These are phyloP conservation scores for Labroides dimidiatus DNA, from an alignment of 2,797 vertebrate species.

Conservation along the genomic window DNA sequence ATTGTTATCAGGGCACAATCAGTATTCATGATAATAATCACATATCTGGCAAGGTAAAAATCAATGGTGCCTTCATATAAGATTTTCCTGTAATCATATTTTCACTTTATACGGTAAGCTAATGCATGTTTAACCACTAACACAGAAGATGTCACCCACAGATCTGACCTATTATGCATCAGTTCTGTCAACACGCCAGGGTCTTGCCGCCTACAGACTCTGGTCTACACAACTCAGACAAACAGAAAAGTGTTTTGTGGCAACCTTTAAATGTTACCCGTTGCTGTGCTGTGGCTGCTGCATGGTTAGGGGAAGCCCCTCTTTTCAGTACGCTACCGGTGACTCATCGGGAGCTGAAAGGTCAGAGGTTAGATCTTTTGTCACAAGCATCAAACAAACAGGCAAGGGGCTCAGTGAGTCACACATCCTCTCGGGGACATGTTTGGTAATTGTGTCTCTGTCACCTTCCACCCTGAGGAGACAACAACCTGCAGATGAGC, in stretches of 20 bases:
- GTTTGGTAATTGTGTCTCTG: conserved; percentile 73
- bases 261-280: conserved; percentile 75
- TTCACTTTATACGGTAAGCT: conserved; percentile 7
- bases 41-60: conserved; percentile 4
- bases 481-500: conserved; percentile 55
- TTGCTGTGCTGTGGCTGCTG: conserved; percentile 38
- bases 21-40: too few species aligned
- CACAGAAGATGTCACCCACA: conserved; percentile 6
- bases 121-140: conserved; percentile 10
- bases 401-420: conserved; percentile 64
- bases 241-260: conserved; percentile 54
- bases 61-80: conserved; percentile 11
- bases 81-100: conserved; percentile 8
- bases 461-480: conserved; percentile 68
- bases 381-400: conserved; percentile 76
- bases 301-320: conserved; percentile 62
- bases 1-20: too few species aligned
- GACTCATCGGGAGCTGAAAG: conserved; percentile 76
- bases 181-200: conserved; percentile 22
- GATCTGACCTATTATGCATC: conserved; percentile 31
- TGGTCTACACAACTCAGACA: conserved; percentile 19
- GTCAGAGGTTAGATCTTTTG: conserved; percentile 77
- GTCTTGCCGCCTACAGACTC: conserved; percentile 30
- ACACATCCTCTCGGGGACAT: conserved; percentile 52
- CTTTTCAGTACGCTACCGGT: conserved; percentile 41